A percentile compares a stretch with the other conserved stretches of the same genome.
Evolutionary conservation across 92 coral and sea anemone species (phyloP).

Genomic region (Zoanthus solanderi): DNA sequence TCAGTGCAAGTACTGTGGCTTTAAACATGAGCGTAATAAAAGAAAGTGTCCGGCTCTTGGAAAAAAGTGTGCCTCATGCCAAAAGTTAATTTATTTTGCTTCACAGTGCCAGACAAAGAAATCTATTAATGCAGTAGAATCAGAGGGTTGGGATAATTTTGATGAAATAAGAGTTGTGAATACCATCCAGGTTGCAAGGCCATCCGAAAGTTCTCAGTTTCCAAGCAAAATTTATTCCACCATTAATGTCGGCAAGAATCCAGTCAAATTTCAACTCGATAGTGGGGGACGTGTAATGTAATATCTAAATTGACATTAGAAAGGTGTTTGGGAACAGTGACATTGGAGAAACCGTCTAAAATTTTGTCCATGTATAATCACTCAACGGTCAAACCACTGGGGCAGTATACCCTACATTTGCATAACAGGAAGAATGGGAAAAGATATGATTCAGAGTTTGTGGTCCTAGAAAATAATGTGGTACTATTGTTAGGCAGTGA

Average conservation of each 20-base stretch:
- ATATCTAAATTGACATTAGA: too few relatives aligned
- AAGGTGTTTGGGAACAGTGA: too few relatives aligned
- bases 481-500: slow-evolving; percentile 40
- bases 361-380: slow-evolving; percentile 35
- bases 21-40: neutral
- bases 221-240: too few relatives aligned
- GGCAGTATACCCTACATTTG: slow-evolving; percentile 50
- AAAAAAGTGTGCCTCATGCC: too few relatives aligned
- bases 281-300: too few relatives aligned
- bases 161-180: neutral
- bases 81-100: neutral
- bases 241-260: too few relatives aligned
- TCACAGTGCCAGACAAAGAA: slow-evolving; percentile 1
- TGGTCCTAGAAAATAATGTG: slow-evolving; percentile 27
- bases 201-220: too few relatives aligned
- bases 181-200: too few relatives aligned
- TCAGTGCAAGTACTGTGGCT: neutral
- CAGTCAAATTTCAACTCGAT: too few relatives aligned
- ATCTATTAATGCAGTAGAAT: neutral
- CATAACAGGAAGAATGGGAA: slow-evolving; percentile 52
- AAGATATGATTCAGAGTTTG: slow-evolving; percentile 47
- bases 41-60: too few relatives aligned
- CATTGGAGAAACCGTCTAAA: too few relatives aligned
- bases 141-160: neutral
- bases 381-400: slow-evolving; percentile 29